Conservation (phyloP, 2,888 invertebrate species). For the Dicycla oo region DNA sequence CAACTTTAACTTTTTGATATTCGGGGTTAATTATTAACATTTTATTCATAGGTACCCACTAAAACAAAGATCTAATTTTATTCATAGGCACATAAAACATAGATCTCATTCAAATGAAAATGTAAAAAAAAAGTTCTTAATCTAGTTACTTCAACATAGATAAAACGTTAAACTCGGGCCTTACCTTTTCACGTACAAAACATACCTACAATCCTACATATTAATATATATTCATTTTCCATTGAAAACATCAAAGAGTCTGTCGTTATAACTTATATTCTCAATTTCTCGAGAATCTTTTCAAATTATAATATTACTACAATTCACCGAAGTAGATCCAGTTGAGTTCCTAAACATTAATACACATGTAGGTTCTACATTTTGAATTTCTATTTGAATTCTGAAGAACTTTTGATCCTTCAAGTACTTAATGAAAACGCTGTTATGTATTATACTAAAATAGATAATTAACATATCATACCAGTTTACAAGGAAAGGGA, state of each 20-base stretch:
- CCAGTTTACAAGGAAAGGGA: not conserved
- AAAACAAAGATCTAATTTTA: no score
- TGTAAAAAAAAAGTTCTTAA: no score
- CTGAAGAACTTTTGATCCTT: conserved; percentile 10
- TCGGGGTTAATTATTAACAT: not conserved
- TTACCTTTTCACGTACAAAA: not conserved
- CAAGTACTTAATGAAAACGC: conserved; percentile 5
- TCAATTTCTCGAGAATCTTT: conserved; percentile 10
- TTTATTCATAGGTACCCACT: no score
- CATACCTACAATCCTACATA: no score
- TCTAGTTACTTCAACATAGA: not conserved
- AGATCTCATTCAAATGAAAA: no score
- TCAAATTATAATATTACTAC: conserved; percentile 12
- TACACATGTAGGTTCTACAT: not conserved
- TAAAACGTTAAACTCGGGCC: not conserved
- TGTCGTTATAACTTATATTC: conserved; percentile 1
- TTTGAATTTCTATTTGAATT: conserved; percentile 9
- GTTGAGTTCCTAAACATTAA: conserved; percentile 14
- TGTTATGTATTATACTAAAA: not conserved
- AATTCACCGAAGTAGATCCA: conserved; percentile 16
- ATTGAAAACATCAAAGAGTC: conserved; percentile 8
- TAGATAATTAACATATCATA: not conserved
- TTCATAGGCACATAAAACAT: no score
- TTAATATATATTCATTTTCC: not conserved
- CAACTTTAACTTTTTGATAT: not conserved